Evolutionary conservation across 2,888 invertebrate species (phyloP), one percentile per base, ranked within the genome.

Genomic region (Reticulitermes lucifugus): DNA sequence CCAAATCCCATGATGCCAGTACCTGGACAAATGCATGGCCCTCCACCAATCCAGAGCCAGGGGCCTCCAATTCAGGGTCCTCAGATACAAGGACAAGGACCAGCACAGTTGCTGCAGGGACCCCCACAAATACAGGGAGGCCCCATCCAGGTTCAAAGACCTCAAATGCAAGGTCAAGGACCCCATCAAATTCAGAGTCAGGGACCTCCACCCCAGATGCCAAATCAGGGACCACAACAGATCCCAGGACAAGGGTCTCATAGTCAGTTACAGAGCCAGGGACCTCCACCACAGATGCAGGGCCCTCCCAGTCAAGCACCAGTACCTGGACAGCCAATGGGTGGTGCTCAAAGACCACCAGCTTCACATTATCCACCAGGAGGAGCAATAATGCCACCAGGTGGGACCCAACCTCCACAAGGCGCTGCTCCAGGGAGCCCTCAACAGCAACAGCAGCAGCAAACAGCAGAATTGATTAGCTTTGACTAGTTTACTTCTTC

Each of bases 381-480:
- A 88, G 51, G 84, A 46, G 51, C 35, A 1, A 71, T 79, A 65
- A 22, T 25, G 18, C 41, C 22, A 25, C 86, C 1, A 25, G 22
- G 29, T 41, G 77, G 59, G n/a, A 77, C 22, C 9, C 85, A 85
- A 41, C 35, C 59, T 25, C 81, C 73, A 43, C 85, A 77, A 25
- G 79, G 51, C 14, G 22, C 65, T 51, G 22, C 85, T 4, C 84
- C 84, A n/a, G 81, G 84, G 12, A 84, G 80, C 73, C 84, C 86
- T 59, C 83, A 86, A 71, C 89, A 88, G 85, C 86, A 86, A 65
- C 25, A 86, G 3, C 88, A 88, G 81, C 87, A 87, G 25, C 93
- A 93, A 88, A 96, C 96, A 4, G 96, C 95, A 25, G 96, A 96
- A 91, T 92, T 97, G 65, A 97, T 97, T 88, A 95, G 95, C 89